Conservation (phyloP, 1,140 invertebrate genomes). For the Rhyacophila brunnea region DNA sequence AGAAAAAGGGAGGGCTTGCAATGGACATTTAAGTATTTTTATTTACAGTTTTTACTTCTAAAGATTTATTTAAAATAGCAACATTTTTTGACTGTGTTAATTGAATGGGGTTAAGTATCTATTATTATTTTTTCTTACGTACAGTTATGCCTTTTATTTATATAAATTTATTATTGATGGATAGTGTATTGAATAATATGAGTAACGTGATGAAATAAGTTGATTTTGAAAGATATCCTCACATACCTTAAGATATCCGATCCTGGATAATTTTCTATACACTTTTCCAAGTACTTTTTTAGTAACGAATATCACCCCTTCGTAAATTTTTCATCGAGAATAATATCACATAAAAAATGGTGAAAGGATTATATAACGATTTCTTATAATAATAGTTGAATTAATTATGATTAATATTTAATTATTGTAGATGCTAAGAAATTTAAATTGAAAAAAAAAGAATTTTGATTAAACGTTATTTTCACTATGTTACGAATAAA, state of each 20-base stretch:
- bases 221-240: slow-evolving; percentile 20
- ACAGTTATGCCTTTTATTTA: slow-evolving; percentile 32
- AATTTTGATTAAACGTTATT: too few relatives aligned
- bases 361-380: slow-evolving; percentile 19
- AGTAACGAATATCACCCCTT: slow-evolving; percentile 27
- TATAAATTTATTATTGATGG: slow-evolving; percentile 25
- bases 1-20: not conserved
- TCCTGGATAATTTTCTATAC: slow-evolving; percentile 5
- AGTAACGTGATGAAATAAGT: slow-evolving; percentile 24
- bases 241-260: slow-evolving; percentile 7
- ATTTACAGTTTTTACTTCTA: slow-evolving; percentile 7
- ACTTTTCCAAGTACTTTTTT: slow-evolving; percentile 16
- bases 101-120: slow-evolving; percentile 25
- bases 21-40: slow-evolving; percentile 6
- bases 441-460: not conserved
- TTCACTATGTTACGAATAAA: not conserved
- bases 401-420: too few relatives aligned
- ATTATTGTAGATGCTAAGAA: too few relatives aligned
- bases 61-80: slow-evolving; percentile 17
- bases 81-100: slow-evolving; percentile 12
- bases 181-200: slow-evolving; percentile 14
- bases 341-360: slow-evolving; percentile 30
- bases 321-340: too few relatives aligned
- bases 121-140: slow-evolving; percentile 30
- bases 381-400: slow-evolving; percentile 8